Percentiles rank a stretch among this genome's conserved stretches.
phyloP scores from a whole-genome alignment of 2,797 vertebrate species.

The Squalus acanthias region DNA sequence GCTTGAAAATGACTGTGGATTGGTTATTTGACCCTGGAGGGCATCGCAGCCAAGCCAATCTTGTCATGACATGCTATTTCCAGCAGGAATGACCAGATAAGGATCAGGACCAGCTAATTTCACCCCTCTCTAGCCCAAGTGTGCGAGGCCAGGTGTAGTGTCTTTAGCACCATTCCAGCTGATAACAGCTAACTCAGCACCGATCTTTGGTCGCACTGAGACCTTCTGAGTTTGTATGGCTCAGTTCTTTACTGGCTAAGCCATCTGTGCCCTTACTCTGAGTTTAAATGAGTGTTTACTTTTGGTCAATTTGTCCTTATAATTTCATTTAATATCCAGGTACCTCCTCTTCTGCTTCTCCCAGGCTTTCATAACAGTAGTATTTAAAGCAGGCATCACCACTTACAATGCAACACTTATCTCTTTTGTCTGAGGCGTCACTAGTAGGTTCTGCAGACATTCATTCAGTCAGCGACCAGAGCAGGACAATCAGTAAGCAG shows the following conservation, averaged over 20 bases:
- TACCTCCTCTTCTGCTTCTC: background rate
- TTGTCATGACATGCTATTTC: background rate
- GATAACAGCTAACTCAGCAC: background rate
- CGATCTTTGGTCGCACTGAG: background rate
- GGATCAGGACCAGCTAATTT: background rate
- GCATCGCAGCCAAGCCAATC: background rate
- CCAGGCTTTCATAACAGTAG: background rate
- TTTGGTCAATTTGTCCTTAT: background rate
- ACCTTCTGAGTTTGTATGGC: background rate
- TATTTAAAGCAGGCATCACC: background rate
- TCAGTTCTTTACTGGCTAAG: background rate
- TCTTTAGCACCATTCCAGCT: background rate
- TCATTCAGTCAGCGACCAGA: background rate
- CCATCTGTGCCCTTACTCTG: background rate
- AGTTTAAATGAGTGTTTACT: background rate
- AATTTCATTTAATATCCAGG: background rate
- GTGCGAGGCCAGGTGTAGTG: background rate
- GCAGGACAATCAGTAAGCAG: background rate
- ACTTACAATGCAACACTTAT: background rate
- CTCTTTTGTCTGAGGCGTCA: background rate
- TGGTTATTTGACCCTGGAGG: background rate
- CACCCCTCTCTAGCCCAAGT: background rate
- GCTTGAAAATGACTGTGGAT: background rate
- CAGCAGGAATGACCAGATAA: background rate
- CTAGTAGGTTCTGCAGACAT: background rate